Base-by-base conservation (phyloP, 2,888 invertebrate genomes). In the Chrysolina oricalcia region DNA sequence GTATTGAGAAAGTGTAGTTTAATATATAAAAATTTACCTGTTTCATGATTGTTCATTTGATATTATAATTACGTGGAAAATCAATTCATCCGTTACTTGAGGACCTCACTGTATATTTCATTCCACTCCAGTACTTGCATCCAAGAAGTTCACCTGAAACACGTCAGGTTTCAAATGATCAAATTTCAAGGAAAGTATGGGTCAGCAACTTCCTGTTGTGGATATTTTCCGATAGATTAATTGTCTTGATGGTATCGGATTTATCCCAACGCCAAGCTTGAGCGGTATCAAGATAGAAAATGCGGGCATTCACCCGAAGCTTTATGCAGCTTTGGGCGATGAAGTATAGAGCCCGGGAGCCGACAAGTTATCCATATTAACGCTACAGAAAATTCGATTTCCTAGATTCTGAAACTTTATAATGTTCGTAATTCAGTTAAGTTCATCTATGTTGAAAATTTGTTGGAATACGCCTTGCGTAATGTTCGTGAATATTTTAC, bases 361-460 rank as follows among this genome's bases (percentile, higher is more conserved):
- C 66, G 56, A 56, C 74, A 68, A 64, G 68, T 75, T 71, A 71
- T 68, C 53, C 67, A 53, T 75, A 71, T 75, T 72, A 19, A 70
- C 64, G 72, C 41, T n/a, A 48, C 23, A 27, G 71, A 72, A 71
- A 75, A 75, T 46, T 75, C 48, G 69, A 75, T 75, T 75, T 65
- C 40, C 46, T 68, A n/a, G 65, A 46, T n/a, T 46, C 67, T 72
- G 63, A 72, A 75, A 72, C 75, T 72, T 75, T 56, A 71, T 72
- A 75, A 71, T 74, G 59, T 59, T 35, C 70, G 67, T 74, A 71
- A 72, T 69, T 72, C 63, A 68, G 72, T 75, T 72, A 23, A 43
- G 46, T 68, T 11, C 43, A 46, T 46, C 21, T 63, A 9, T 43
- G 59, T 41, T 67, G 68, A 63, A 67, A 74, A 62, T 70, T 62